These are phyloP conservation scores for Sepioteuthis lessoniana DNA, from an alignment of 2,888 invertebrate species.

Conservation along the genomic window DNA sequence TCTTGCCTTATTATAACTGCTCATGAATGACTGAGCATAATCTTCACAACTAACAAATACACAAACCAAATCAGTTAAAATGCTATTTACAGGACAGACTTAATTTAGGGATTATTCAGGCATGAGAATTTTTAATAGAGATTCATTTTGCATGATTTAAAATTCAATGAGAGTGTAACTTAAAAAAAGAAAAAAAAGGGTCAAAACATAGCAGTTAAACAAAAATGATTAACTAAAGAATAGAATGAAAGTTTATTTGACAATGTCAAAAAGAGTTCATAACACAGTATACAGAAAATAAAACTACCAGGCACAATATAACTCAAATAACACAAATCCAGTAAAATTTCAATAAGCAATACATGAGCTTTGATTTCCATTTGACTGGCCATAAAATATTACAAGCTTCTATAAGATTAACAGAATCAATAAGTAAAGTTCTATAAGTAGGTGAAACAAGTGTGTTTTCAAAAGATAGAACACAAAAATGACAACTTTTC, in stretches of 20 bases:
- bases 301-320: not conserved
- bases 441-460: not conserved
- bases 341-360: not conserved
- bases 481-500: not conserved
- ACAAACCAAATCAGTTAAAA: not conserved
- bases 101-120: conserved; percentile 33
- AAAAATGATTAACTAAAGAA: not conserved
- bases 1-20: not conserved
- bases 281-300: not conserved
- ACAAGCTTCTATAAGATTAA: not conserved
- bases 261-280: not conserved
- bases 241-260: not conserved
- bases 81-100: conserved; percentile 15
- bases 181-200: not conserved
- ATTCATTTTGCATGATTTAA: not conserved
- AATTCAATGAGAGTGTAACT: not conserved
- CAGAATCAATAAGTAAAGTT: not conserved
- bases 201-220: not conserved
- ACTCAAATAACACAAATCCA: not conserved
- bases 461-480: not conserved
- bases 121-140: not conserved
- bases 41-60: not conserved
- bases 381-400: not conserved
- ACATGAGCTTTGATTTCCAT: not conserved
- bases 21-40: not conserved